Evolutionary conservation across 1,140 invertebrate genomes (phyloP).

Genomic region (Orius laevigatus): DNA sequence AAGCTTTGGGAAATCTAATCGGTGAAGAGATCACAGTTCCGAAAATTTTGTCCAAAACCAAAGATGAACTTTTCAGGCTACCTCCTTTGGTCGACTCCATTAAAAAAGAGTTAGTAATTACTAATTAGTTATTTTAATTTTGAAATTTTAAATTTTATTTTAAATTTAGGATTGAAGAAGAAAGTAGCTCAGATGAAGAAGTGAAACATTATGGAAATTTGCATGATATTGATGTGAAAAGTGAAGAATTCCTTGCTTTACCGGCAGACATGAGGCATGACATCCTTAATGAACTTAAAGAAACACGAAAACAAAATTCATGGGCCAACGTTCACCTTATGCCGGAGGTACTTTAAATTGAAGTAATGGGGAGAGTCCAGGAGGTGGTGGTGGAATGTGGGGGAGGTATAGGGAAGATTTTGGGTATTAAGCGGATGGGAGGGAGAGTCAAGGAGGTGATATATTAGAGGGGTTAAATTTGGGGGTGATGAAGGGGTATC

Average conservation of each 20-base stretch:
- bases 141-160: neutral
- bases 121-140: slow-evolving; percentile 2
- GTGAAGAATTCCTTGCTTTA: slow-evolving; percentile 58
- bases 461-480: too few relatives aligned
- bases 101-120: slow-evolving; percentile 22
- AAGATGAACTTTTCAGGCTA: slow-evolving; percentile 55
- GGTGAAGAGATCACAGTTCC: slow-evolving; percentile 24
- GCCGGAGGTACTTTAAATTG: too few relatives aligned
- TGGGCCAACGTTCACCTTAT: slow-evolving; percentile 66
- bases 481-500: too few relatives aligned
- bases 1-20: slow-evolving; percentile 29
- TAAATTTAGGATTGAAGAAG: slow-evolving; percentile 6
- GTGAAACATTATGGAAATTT: slow-evolving; percentile 36
- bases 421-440: too few relatives aligned
- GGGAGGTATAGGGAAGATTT: too few relatives aligned
- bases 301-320: slow-evolving; percentile 75
- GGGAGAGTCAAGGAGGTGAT: too few relatives aligned
- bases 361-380: too few relatives aligned
- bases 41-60: slow-evolving; percentile 32
- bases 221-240: slow-evolving; percentile 62
- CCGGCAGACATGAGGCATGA: slow-evolving; percentile 83
- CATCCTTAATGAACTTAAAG: slow-evolving; percentile 78
- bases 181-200: slow-evolving; percentile 10
- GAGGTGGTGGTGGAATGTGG: too few relatives aligned
- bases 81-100: slow-evolving; percentile 38